Evolutionary conservation across 1,140 invertebrate genomes (phyloP).

Genomic region (Trachymyrmex septentrionalis): DNA sequence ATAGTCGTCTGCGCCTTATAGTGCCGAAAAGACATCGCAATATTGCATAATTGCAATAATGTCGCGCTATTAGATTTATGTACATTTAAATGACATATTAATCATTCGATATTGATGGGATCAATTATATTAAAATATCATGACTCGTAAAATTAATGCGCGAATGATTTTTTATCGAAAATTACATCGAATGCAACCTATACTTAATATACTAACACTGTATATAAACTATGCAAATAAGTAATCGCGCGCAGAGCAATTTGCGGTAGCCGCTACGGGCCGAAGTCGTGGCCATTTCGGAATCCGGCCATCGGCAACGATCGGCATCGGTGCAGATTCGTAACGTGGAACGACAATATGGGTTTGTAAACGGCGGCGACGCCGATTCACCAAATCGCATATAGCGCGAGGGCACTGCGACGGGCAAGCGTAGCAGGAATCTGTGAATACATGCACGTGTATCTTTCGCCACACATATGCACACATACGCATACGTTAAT

Average conservation of each 20-base stretch:
- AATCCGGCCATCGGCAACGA: conserved; percentile 54
- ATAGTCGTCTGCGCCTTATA: conserved; percentile 4
- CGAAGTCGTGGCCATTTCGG: conserved; percentile 46
- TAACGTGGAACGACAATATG: conserved; percentile 77
- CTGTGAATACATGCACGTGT: conserved; percentile 43
- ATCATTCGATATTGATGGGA: neutral
- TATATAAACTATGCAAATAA: conserved; percentile 4
- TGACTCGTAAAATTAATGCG: neutral
- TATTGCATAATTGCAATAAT: neutral
- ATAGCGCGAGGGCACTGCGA: conserved; percentile 38
- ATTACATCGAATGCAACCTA: neutral
- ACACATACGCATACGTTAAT: conserved; percentile 43
- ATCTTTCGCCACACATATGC: neutral
- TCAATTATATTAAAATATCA: neutral
- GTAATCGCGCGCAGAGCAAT: conserved; percentile 9
- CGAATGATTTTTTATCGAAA: neutral
- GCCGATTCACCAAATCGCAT: conserved; percentile 69
- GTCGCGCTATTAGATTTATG: neutral
- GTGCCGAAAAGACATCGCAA: neutral
- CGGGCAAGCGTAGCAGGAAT: conserved; percentile 35
- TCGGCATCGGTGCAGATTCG: conserved; percentile 65
- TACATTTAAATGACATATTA: neutral
- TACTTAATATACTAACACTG: neutral
- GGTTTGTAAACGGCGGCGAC: conserved; percentile 71
- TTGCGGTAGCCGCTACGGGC: neutral